phyloP scores from a whole-genome alignment of 2,888 invertebrate genomes.

The Eupithecia insigniata region DNA sequence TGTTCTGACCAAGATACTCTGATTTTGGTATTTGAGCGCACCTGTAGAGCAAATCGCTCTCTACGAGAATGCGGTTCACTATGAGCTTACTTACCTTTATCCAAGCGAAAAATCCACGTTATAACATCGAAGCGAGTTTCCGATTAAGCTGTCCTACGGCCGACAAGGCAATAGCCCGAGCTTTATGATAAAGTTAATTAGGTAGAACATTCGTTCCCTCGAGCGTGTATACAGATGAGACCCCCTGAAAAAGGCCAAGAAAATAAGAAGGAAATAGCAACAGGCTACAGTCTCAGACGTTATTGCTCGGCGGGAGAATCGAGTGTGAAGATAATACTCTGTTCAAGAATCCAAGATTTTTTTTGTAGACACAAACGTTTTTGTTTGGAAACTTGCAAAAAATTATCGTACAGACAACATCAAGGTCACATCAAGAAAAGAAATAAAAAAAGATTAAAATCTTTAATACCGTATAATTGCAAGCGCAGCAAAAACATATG shows the following conservation, averaged over 20 bases:
- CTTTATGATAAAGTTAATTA: conserved; percentile 83
- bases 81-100: conserved; percentile 32
- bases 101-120: conserved; percentile 51
- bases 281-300: conserved; percentile 41
- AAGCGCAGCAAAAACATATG: too few relatives aligned
- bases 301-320: conserved; percentile 35
- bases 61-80: conserved; percentile 13
- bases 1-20: too few relatives aligned
- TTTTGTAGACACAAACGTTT: neutral
- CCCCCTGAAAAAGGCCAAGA: conserved; percentile 59
- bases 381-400: neutral
- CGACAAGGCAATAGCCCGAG: conserved; percentile 75
- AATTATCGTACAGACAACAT: neutral
- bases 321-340: conserved; percentile 38
- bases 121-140: conserved; percentile 63
- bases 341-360: neutral
- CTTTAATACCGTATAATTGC: too few relatives aligned
- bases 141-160: conserved; percentile 66
- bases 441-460: too few relatives aligned
- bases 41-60: neutral
- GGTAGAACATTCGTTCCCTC: conserved; percentile 79
- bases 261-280: conserved; percentile 58
- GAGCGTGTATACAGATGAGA: conserved; percentile 75
- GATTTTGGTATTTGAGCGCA: neutral
- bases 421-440: neutral